These are phyloP conservation scores for Apodemus agrarius DNA, from an alignment of 2,797 vertebrate genomes.

Conservation along the genomic window DNA sequence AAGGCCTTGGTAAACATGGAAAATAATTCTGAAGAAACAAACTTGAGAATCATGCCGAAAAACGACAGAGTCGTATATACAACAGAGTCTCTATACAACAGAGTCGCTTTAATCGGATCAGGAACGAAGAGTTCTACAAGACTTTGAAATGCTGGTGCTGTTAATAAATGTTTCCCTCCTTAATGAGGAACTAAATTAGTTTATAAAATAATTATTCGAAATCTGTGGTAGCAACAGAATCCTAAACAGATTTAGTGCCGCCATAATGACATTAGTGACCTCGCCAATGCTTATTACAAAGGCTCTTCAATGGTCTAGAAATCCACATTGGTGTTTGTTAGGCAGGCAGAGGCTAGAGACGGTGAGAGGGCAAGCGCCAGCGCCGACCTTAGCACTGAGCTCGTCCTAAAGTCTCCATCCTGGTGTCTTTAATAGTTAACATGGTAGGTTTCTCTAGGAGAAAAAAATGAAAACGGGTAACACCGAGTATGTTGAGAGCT, in stretches of 20 bases:
- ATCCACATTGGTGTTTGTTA: conserved; percentile 3
- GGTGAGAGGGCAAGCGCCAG: background rate
- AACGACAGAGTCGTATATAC: background rate
- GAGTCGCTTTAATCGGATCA: conserved; percentile 55
- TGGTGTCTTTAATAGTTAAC: background rate
- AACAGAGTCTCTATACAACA: background rate
- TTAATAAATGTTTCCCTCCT: conserved; percentile 15
- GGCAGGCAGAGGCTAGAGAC: conserved; percentile 23
- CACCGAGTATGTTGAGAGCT: background rate
- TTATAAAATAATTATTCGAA: conserved; percentile 14
- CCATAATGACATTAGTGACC: background rate
- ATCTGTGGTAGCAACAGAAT: background rate
- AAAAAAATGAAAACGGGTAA: conserved; percentile 50
- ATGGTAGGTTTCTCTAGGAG: background rate
- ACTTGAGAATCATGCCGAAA: background rate
- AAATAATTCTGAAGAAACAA: conserved; percentile 44
- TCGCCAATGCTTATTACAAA: conserved; percentile 49
- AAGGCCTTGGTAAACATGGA: background rate
- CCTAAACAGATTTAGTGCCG: background rate
- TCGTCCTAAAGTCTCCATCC: background rate
- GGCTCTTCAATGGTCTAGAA: conserved; percentile 34
- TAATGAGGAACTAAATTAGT: conserved; percentile 53
- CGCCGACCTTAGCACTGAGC: background rate
- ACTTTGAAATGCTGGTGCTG: conserved; percentile 46
- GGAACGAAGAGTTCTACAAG: background rate